These are phyloP conservation scores for Harpegnathos saltator DNA, from an alignment of 1,140 invertebrate species.

Conservation along the genomic window DNA sequence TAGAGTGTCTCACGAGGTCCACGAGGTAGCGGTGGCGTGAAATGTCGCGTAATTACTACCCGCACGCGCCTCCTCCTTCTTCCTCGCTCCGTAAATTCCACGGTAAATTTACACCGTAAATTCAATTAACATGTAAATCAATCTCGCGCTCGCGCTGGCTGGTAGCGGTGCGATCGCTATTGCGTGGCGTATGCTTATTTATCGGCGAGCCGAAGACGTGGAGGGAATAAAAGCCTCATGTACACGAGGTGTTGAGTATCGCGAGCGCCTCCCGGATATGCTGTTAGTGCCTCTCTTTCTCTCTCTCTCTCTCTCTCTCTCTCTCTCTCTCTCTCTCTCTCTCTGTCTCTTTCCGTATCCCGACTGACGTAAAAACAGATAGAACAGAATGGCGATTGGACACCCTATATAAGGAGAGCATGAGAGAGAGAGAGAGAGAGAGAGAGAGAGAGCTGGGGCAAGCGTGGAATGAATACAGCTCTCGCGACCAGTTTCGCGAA, in stretches of 20 bases:
- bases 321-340: no score
- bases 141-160: conserved; percentile 1
- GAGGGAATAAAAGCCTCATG: background rate
- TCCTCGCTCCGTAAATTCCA: conserved; percentile 5
- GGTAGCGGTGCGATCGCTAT: background rate
- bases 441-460: conserved; percentile 2
- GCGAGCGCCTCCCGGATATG: no score
- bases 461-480: background rate
- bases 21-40: background rate
- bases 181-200: background rate
- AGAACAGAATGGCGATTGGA: no score
- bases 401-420: no score
- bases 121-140: conserved; percentile 44
- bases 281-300: no score
- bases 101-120: background rate
- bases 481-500: conserved; percentile 69
- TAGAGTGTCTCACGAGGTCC: background rate
- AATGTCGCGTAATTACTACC: conserved; percentile 9
- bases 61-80: background rate
- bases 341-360: no score
- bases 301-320: no score
- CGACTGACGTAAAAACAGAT: no score
- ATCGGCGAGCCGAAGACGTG: no score
- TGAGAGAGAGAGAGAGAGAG: background rate
- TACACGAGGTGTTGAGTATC: background rate